Percentiles rank a stretch among this genome's conserved stretches.
Evolutionary conservation across 2,113 vertebrate genomes (phyloP).

Genomic region (Protobothrops mucrosquamatus): DNA sequence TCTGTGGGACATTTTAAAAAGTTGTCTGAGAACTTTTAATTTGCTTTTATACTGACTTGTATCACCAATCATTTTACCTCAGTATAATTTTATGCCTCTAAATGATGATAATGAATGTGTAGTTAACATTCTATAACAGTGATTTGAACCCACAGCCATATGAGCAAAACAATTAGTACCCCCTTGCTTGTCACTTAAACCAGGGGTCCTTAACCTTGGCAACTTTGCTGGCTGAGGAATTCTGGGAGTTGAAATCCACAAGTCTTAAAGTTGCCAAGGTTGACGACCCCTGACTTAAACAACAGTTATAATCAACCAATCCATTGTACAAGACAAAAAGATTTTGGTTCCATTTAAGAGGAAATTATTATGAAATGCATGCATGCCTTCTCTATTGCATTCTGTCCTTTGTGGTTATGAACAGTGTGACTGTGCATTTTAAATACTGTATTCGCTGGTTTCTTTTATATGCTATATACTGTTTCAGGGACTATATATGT

Average conservation of each 20-base stretch:
- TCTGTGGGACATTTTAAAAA: slow-evolving; percentile 12
- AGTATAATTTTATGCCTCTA: neutral
- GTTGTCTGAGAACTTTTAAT: neutral
- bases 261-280: too few species aligned
- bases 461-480: neutral
- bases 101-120: neutral
- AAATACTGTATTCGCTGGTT: slow-evolving; percentile 8
- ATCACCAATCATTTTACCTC: neutral
- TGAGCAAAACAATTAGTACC: accelerated
- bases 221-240: too few species aligned
- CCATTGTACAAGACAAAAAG: neutral
- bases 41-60: neutral
- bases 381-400: slow-evolving; percentile 10
- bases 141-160: neutral
- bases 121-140: neutral
- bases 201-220: too few species aligned
- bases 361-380: neutral
- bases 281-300: neutral
- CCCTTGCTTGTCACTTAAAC: neutral
- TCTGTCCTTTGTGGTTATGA: slow-evolving; percentile 30
- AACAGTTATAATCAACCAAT: neutral
- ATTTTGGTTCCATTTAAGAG: neutral
- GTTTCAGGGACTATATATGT: slow-evolving; percentile 2
- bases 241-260: too few species aligned
- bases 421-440: slow-evolving; percentile 40